A percentile compares a stretch with the other conserved stretches of the same genome.
Conservation (phyloP, 2,113 vertebrate genomes). For the Sporophila hypoxantha region DNA sequence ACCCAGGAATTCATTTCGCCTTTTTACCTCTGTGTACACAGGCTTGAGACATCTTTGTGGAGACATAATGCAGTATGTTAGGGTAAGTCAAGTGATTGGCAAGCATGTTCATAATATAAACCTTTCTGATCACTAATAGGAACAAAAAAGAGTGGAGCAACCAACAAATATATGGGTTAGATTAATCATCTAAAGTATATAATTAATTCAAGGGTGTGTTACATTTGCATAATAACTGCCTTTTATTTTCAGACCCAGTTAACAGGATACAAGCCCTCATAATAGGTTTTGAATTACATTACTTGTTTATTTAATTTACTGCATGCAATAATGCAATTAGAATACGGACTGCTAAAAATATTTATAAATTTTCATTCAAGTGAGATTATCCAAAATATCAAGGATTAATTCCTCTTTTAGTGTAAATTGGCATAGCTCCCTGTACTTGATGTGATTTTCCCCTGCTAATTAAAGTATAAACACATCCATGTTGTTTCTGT, state of each 20-base stretch:
- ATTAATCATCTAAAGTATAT: not conserved
- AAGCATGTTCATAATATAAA: not conserved
- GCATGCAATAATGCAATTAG: not conserved
- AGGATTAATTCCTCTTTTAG: not conserved
- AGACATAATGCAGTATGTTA: not conserved
- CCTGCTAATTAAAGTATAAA: not conserved
- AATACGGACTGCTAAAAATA: not conserved
- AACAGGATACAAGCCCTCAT: conserved; percentile 1
- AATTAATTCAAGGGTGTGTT: conserved; percentile 33
- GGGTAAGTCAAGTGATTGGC: not conserved
- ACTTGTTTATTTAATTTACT: conserved; percentile 1
- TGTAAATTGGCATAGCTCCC: not conserved
- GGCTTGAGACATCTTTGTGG: not conserved
- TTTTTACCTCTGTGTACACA: not conserved
- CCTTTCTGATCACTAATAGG: not conserved
- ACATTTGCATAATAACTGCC: conserved; percentile 34
- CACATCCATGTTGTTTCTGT: not conserved
- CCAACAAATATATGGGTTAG: not conserved
- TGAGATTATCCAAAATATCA: not conserved
- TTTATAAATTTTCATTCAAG: not conserved
- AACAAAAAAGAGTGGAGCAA: not conserved
- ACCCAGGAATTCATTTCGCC: not conserved
- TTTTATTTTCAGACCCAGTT: conserved; percentile 26
- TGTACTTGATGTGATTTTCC: not conserved
- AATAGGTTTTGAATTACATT: conserved; percentile 13